Percentiles rank a stretch among this genome's conserved stretches.
Conservation (phyloP, 2,888 invertebrate genomes). For the Phorcus lineatus region DNA sequence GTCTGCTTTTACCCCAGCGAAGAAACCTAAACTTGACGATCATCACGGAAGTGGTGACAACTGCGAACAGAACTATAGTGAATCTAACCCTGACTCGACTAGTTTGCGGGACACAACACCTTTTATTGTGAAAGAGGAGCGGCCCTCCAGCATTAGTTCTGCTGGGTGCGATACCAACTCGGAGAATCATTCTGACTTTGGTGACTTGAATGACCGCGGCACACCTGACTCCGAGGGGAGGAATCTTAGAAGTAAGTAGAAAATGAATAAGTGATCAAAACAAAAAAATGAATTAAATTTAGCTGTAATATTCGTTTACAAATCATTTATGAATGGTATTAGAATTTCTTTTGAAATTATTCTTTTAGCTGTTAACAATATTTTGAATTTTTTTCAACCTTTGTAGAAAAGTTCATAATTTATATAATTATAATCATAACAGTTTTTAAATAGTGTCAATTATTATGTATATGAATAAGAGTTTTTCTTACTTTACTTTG, state of each 20-base stretch:
- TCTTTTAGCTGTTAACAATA: no score
- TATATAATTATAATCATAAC: no score
- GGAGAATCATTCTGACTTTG: conserved; percentile 63
- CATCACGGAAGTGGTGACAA: background rate
- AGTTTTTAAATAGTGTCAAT: no score
- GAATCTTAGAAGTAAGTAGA: conserved; percentile 65
- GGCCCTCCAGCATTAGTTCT: conserved; percentile 66
- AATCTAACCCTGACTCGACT: conserved; percentile 21
- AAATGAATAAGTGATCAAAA: no score
- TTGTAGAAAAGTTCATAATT: no score
- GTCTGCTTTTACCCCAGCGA: conserved; percentile 70
- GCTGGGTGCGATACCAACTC: conserved; percentile 64
- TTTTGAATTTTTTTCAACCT: no score
- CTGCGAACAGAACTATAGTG: conserved; percentile 6
- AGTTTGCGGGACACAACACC: conserved; percentile 4
- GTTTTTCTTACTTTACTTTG: no score
- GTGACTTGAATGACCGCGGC: conserved; percentile 60
- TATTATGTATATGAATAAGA: no score
- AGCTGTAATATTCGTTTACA: no score
- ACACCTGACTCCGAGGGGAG: conserved; percentile 69
- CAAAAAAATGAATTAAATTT: no score
- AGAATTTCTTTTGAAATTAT: no score
- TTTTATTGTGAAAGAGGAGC: conserved; percentile 58
- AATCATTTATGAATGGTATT: no score
- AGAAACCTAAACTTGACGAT: conserved; percentile 61